These are phyloP conservation scores for Australoheros scitulus DNA, from an alignment of 2,113 vertebrate genomes.

Conservation along the genomic window DNA sequence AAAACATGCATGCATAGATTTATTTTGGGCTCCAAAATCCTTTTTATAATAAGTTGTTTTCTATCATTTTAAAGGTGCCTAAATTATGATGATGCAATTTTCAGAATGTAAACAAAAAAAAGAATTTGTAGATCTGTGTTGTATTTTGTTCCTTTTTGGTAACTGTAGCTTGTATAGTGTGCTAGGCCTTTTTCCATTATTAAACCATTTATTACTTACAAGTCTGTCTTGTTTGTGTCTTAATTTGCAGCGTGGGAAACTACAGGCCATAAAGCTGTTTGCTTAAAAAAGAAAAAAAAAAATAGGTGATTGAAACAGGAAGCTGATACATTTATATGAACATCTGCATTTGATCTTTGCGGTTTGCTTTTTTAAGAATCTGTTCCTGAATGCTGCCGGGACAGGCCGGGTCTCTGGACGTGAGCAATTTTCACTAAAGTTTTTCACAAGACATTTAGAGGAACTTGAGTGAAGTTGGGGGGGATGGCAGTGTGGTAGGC, in stretches of 20 bases:
- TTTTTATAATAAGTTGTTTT: conserved; percentile 58
- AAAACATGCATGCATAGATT: conserved; percentile 50
- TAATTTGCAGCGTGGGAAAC: background rate
- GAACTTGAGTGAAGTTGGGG: conserved; percentile 39
- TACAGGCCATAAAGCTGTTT: background rate
- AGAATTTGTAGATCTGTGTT: conserved; percentile 65
- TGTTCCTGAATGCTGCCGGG: background rate
- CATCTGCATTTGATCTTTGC: background rate
- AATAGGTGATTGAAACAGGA: background rate
- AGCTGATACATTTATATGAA: background rate
- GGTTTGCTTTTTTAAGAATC: background rate
- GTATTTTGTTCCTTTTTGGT: conserved; percentile 60
- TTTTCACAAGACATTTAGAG: conserved; percentile 24
- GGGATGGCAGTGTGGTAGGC: conserved; percentile 20
- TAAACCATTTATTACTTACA: conserved; percentile 70
- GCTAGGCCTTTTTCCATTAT: conserved; percentile 66
- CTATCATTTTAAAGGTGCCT: conserved; percentile 69
- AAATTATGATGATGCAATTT: conserved; percentile 76
- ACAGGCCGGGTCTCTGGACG: background rate
- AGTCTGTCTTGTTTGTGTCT: background rate
- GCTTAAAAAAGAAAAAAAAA: no score
- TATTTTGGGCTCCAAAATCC: conserved; percentile 42
- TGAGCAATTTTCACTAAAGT: background rate
- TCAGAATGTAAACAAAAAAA: conserved; percentile 58
- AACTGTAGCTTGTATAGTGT: conserved; percentile 71